Conservation (phyloP, 2,797 vertebrate species). For the Premnoplex brunnescens region DNA sequence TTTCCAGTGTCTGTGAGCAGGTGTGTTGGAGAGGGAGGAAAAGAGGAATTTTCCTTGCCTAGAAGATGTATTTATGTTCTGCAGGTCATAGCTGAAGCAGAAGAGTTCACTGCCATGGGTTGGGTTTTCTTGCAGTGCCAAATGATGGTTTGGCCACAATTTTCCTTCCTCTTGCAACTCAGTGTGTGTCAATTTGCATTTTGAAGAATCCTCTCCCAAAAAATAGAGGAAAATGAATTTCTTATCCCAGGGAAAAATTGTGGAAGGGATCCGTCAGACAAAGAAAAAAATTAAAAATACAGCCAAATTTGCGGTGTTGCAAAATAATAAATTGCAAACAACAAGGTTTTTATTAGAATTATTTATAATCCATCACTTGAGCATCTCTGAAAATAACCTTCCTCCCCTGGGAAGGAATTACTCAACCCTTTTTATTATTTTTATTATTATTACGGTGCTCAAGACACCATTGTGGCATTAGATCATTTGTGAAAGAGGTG, state of each 20-base stretch:
- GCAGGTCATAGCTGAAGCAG: neutral
- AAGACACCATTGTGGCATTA: neutral
- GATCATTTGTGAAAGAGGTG: neutral
- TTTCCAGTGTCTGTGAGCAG: neutral
- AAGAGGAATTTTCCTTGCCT: neutral
- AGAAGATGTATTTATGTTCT: neutral
- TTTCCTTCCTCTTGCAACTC: neutral
- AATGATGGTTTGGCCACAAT: fast-evolving
- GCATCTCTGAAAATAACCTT: neutral
- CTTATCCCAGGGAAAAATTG: neutral
- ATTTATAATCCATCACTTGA: neutral
- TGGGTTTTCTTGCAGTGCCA: neutral
- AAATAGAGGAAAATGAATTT: neutral
- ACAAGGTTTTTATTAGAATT: neutral
- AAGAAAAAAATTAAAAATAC: neutral
- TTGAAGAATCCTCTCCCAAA: neutral
- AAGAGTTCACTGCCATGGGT: neutral
- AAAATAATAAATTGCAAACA: neutral
- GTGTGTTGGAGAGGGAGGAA: neutral
- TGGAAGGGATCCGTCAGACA: neutral
- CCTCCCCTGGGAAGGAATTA: neutral
- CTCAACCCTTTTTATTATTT: neutral
- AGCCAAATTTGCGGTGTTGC: neutral
- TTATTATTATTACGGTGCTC: neutral
- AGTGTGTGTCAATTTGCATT: neutral